Evolutionary conservation across 2,888 invertebrate species (phyloP).

Genomic region (Ferrisia virgata): DNA sequence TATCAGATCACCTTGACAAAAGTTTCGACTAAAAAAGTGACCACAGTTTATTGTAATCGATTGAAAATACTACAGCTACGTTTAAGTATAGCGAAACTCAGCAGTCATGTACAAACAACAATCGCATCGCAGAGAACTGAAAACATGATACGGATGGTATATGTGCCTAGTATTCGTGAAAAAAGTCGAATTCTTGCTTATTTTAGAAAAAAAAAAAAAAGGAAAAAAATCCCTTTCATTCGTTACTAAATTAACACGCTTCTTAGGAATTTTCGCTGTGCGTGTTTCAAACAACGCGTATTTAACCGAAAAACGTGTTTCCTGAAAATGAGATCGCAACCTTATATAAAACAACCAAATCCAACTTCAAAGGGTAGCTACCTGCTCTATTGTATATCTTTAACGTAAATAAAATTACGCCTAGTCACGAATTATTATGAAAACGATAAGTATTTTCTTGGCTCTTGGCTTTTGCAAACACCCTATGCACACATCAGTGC

Average conservation of each 20-base stretch:
- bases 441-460: not conserved
- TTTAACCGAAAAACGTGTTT: not conserved
- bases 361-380: not conserved
- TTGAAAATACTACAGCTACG: too few relatives aligned
- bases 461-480: not conserved
- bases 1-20: not conserved
- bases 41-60: too few relatives aligned
- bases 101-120: too few relatives aligned
- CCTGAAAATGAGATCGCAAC: not conserved
- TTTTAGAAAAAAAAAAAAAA: too few relatives aligned
- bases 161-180: not conserved
- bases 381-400: not conserved
- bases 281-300: not conserved
- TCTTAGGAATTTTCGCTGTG: not conserved
- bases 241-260: not conserved
- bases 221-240: not conserved
- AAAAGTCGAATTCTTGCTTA: not conserved
- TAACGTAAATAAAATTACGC: not conserved
- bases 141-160: too few relatives aligned
- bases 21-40: not conserved
- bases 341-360: not conserved
- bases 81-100: too few relatives aligned
- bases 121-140: too few relatives aligned
- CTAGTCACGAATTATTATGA: conserved; percentile 5
- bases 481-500: too few relatives aligned